Evolutionary conservation across 2,797 vertebrate species (phyloP).

Genomic region (Glossophaga mutica): DNA sequence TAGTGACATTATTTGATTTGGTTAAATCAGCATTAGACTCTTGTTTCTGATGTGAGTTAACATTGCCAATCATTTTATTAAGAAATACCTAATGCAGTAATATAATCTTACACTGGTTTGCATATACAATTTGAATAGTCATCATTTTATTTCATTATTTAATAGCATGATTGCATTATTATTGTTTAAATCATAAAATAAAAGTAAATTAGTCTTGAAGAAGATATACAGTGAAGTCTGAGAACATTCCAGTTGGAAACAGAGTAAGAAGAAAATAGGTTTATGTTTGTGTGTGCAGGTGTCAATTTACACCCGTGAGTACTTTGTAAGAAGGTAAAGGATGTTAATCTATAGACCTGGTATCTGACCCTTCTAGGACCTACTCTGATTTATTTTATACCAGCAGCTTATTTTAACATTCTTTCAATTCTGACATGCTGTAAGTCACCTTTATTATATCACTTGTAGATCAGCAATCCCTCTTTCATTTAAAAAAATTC

Average conservation of each 20-base stretch:
- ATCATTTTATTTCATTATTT: conserved; percentile 26
- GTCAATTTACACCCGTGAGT: not conserved
- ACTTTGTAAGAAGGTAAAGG: not conserved
- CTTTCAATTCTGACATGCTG: not conserved
- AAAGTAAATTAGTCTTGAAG: not conserved
- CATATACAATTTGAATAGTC: conserved; percentile 31
- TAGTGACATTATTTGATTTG: not conserved
- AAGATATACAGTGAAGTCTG: not conserved
- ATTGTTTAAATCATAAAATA: not conserved
- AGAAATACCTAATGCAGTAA: not conserved
- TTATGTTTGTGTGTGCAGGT: not conserved
- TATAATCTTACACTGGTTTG: conserved; percentile 29
- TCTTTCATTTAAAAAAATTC: conserved; percentile 2
- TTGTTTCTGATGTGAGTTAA: not conserved
- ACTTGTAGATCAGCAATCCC: not conserved
- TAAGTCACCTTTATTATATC: not conserved
- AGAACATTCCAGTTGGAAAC: not conserved
- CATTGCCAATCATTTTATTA: conserved; percentile 25
- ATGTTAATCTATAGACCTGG: not conserved
- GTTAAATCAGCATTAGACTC: not conserved
- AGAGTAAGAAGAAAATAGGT: not conserved
- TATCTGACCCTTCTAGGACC: not conserved
- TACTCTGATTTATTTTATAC: not conserved
- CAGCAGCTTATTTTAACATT: not conserved
- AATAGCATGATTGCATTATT: not conserved